Percentiles rank a stretch among this genome's conserved stretches.
Conservation (phyloP, 2,113 vertebrate genomes). For the Triplophysa dalaica region DNA sequence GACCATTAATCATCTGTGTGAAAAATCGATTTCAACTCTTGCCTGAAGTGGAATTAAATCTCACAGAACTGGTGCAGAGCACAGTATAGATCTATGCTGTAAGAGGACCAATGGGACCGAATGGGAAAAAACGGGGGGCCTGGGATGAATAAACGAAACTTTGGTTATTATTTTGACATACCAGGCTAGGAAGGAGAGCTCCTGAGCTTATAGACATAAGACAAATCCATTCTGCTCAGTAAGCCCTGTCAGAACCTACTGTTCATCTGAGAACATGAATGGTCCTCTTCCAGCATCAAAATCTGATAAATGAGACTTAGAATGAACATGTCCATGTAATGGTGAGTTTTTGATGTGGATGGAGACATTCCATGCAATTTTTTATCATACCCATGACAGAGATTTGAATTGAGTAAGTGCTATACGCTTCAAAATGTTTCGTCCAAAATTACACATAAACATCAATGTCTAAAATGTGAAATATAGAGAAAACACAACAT, state of each 20-base stretch:
- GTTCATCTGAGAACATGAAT: background rate
- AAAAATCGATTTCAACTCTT: constrained; percentile 27
- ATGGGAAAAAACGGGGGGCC: background rate
- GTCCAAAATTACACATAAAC: constrained; percentile 8
- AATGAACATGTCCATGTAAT: background rate
- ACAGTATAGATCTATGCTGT: background rate
- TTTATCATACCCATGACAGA: background rate
- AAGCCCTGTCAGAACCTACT: background rate
- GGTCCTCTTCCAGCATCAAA: background rate
- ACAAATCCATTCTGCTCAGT: background rate
- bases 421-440: background rate
- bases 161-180: background rate
- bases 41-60: constrained; percentile 13
- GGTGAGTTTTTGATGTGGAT: constrained; percentile 9
- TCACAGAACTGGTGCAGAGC: background rate
- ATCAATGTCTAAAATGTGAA: constrained; percentile 16
- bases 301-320: background rate
- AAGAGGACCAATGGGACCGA: background rate
- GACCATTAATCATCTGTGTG: constrained; percentile 25
- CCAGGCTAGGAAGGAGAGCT: background rate
- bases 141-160: background rate
- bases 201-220: background rate
- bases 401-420: background rate
- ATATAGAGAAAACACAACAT: background rate
- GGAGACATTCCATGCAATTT: constrained; percentile 12